phyloP scores from a whole-genome alignment of 1,140 invertebrate species.

The Protaetia brevitarsis region DNA sequence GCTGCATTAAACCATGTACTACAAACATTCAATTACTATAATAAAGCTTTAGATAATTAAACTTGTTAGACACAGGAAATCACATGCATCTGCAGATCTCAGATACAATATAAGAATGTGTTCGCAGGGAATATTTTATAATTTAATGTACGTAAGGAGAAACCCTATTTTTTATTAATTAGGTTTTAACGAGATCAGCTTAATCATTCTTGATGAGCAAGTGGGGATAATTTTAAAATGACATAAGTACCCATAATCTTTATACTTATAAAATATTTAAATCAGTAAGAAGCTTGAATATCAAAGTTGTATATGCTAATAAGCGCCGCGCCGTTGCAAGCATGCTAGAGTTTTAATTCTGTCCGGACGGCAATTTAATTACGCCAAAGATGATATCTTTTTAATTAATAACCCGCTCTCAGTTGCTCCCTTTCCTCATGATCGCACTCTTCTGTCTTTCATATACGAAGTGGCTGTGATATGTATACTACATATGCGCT shows the following conservation, averaged over 20 bases:
- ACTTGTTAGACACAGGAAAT: too few species aligned
- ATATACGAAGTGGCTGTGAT: neutral
- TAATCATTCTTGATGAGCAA: too few species aligned
- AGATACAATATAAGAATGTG: too few species aligned
- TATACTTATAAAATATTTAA: neutral
- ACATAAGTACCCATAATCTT: neutral
- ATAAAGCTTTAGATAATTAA: too few species aligned
- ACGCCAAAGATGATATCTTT: neutral
- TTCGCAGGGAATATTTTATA: too few species aligned
- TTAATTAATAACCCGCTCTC: neutral
- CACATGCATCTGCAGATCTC: too few species aligned
- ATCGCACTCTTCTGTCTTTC: neutral
- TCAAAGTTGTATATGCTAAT: neutral
- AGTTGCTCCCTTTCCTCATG: neutral
- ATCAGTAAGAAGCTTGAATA: neutral
- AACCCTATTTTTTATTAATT: too few species aligned
- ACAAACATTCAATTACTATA: too few species aligned
- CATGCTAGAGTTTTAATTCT: neutral
- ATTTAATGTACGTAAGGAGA: too few species aligned
- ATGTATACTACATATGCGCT: too few species aligned
- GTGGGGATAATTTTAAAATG: neutral
- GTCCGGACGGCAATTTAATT: neutral
- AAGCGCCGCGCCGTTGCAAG: neutral
- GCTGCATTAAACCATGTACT: too few species aligned
- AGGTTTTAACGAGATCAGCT: too few species aligned